Base-by-base conservation (phyloP, 2,888 invertebrate species). In the Agrochola circellaris region DNA sequence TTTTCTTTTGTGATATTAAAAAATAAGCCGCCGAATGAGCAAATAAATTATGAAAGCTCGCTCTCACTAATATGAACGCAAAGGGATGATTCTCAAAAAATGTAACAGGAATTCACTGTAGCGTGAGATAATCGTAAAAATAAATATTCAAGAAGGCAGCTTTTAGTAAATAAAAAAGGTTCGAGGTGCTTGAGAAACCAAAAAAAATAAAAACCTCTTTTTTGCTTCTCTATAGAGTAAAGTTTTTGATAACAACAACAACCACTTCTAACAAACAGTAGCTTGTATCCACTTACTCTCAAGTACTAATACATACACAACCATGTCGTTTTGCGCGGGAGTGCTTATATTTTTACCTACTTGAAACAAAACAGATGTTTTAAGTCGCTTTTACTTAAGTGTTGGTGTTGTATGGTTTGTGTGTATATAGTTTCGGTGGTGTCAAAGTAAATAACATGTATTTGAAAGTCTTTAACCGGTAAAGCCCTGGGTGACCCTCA, bases 1-100 rank as follows among this genome's bases (percentile, higher is more conserved):
- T 84, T 84, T 86, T 86, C 82, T 71, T 88, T 79, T 76, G 64
- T 81, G 61, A 77, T 84, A 86, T 86, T 76, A 82, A 84, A 87
- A 71, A 68, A 68, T 62, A 74, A 77, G 71, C 88, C 38, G 48
- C 61, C 34, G 73, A 77, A 75, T 85, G 80, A 82, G 56, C 66
- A 75, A 76, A 82, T 68, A 70, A 79, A 82, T 79, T 79, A 74
- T 61, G 71, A 56, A 73, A 77, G 26, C 64, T 60, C 38, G 66
- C 67, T 73, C 61, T 61, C n/a, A 64, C 56, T 82, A 79, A 82
- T 84, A 81, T 65, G 70, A 45, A 82, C 54, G 48, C 26, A 30
- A 71, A 66, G 9, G 26, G 68, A 60, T 56, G n/a, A 61, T 69
- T 67, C 51, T 38, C n/a, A 11, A 66, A 60, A 74, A 75, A 38